A percentile compares a stretch with the other conserved stretches of the same genome.
Conservation (phyloP, 2,797 vertebrate genomes). For the Moxostoma hubbsi region DNA sequence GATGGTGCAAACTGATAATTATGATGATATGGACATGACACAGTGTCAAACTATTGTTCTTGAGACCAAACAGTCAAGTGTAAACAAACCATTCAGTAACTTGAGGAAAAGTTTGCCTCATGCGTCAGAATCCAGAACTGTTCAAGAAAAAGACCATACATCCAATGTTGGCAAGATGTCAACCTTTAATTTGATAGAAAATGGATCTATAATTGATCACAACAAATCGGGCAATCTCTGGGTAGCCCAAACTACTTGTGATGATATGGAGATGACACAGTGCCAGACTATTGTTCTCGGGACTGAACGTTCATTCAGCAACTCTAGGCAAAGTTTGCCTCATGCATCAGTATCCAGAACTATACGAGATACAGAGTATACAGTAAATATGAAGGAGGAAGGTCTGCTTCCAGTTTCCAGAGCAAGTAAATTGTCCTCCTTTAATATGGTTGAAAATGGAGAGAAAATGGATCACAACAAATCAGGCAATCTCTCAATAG, state of each 20-base stretch:
- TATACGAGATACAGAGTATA: background rate
- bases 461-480: too few relatives aligned
- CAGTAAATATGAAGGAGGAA: too few relatives aligned
- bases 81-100: constrained; percentile 2
- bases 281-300: constrained; percentile 70
- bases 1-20: background rate
- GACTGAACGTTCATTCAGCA: constrained; percentile 49
- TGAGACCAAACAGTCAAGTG: constrained; percentile 56
- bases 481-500: background rate
- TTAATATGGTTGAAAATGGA: too few relatives aligned
- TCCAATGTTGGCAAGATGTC: background rate
- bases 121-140: constrained; percentile 3
- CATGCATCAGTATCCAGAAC: background rate
- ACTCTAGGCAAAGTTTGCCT: constrained; percentile 18
- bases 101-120: constrained; percentile 26
- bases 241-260: background rate
- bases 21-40: constrained; percentile 70
- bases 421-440: too few relatives aligned
- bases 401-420: too few relatives aligned
- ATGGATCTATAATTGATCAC: background rate
- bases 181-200: constrained; percentile 8
- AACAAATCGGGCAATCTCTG: background rate
- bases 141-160: background rate
- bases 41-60: constrained; percentile 69
- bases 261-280: constrained; percentile 70